Evolutionary conservation across 2,888 invertebrate genomes (phyloP).

Genomic region (Mongoloraphidia duomilia): DNA sequence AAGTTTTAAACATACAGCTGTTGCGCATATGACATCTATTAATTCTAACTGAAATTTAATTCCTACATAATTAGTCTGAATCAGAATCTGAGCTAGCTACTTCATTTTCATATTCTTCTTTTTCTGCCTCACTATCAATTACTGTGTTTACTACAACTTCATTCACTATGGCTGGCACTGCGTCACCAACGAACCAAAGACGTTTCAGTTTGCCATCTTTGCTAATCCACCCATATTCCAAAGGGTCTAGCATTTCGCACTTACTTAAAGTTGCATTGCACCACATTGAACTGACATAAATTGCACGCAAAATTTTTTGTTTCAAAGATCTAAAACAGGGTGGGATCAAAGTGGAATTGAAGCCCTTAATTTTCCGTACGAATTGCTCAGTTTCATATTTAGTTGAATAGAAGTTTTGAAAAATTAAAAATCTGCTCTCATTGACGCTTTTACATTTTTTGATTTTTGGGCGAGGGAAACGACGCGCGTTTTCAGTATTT

Average conservation of each 20-base stretch:
- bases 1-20: no score
- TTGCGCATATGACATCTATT: no score
- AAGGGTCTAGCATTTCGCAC: slow-evolving; percentile 13
- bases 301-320: slow-evolving; percentile 17
- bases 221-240: slow-evolving; percentile 12
- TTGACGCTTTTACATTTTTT: slow-evolving; percentile 15
- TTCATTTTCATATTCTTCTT: not conserved
- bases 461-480: no score
- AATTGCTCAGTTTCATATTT: slow-evolving; percentile 16
- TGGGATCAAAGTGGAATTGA: slow-evolving; percentile 16
- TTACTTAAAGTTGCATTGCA: slow-evolving; percentile 15
- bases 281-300: slow-evolving; percentile 18
- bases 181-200: slow-evolving; percentile 4
- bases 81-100: no score
- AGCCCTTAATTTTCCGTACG: slow-evolving; percentile 16
- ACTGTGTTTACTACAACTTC: not conserved
- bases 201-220: slow-evolving; percentile 3
- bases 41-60: no score
- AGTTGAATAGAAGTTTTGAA: slow-evolving; percentile 14
- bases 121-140: not conserved
- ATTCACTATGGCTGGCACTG: not conserved
- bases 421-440: slow-evolving; percentile 17
- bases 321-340: slow-evolving; percentile 17
- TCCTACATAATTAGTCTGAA: no score
- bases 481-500: no score